Evolutionary conservation across 2,797 vertebrate species (phyloP).

Genomic region (Sebastes diploproa): DNA sequence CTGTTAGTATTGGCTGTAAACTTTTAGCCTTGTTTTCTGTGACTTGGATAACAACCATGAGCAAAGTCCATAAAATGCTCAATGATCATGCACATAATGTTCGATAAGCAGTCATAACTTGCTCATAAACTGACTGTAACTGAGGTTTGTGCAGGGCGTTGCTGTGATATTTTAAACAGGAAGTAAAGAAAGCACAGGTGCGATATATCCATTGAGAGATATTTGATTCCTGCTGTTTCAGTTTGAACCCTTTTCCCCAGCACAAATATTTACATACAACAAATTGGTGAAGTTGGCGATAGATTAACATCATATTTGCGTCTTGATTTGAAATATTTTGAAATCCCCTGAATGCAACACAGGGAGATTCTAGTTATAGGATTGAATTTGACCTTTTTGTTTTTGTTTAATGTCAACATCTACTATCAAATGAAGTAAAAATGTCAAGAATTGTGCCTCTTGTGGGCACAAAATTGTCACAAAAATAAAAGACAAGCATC

Average conservation of each 20-base stretch:
- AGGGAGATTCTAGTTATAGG: neutral
- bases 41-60: neutral
- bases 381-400: neutral
- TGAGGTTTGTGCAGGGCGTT: neutral
- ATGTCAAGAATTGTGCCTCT: neutral
- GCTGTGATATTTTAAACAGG: neutral
- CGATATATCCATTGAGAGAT: neutral
- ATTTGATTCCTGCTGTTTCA: neutral
- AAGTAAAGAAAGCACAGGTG: neutral
- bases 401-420: neutral
- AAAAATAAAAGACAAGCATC: neutral
- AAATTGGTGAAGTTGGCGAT: neutral
- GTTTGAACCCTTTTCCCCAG: neutral
- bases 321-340: neutral
- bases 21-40: neutral
- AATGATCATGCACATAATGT: neutral
- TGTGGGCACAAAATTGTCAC: neutral
- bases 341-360: neutral
- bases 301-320: neutral
- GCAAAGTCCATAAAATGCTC: neutral
- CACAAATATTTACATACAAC: neutral
- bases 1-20: neutral
- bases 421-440: neutral
- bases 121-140: neutral
- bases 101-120: neutral